Conservation (phyloP, 2,888 invertebrate genomes). For the Timandra comae region DNA sequence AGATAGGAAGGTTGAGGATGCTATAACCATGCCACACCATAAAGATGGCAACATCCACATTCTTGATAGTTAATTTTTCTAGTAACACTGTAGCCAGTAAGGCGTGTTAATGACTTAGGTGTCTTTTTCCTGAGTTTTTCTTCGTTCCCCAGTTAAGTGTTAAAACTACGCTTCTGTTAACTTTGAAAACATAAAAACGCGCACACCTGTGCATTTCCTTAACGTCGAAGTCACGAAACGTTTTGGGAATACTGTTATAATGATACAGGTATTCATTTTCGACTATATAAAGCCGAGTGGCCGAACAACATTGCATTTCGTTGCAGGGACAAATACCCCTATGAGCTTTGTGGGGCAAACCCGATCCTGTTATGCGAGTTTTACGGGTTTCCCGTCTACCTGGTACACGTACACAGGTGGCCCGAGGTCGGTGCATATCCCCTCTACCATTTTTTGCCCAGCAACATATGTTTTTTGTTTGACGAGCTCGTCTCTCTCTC, state of each 20-base stretch:
- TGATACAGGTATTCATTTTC: not conserved
- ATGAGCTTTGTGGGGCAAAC: slow-evolving; percentile 25
- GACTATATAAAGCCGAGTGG: slow-evolving; percentile 3
- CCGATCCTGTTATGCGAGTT: slow-evolving; percentile 27
- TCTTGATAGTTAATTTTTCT: slow-evolving; percentile 14
- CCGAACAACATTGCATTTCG: not conserved
- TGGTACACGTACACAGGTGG: slow-evolving; percentile 42
- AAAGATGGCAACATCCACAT: slow-evolving; percentile 13
- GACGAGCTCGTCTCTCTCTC: slow-evolving; percentile 2
- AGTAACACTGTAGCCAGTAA: slow-evolving; percentile 13
- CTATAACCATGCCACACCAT: slow-evolving; percentile 2
- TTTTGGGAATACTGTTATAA: not conserved
- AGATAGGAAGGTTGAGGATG: not conserved
- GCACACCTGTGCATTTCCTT: too few species aligned
- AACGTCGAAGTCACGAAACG: slow-evolving; percentile 7
- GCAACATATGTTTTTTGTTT: slow-evolving; percentile 10
- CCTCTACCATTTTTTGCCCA: slow-evolving; percentile 11
- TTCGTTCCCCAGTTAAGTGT: slow-evolving; percentile 1
- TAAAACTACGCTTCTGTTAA: too few species aligned
- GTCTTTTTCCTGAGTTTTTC: slow-evolving; percentile 17
- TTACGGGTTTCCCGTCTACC: slow-evolving; percentile 35
- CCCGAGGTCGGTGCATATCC: slow-evolving; percentile 32
- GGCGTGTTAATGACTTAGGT: slow-evolving; percentile 18
- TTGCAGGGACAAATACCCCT: slow-evolving; percentile 15
- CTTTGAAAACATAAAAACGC: too few species aligned